A percentile compares a stretch with the other conserved stretches of the same genome.
phyloP scores from a whole-genome alignment of 2,888 invertebrate genomes.

The Andrena praecox region DNA sequence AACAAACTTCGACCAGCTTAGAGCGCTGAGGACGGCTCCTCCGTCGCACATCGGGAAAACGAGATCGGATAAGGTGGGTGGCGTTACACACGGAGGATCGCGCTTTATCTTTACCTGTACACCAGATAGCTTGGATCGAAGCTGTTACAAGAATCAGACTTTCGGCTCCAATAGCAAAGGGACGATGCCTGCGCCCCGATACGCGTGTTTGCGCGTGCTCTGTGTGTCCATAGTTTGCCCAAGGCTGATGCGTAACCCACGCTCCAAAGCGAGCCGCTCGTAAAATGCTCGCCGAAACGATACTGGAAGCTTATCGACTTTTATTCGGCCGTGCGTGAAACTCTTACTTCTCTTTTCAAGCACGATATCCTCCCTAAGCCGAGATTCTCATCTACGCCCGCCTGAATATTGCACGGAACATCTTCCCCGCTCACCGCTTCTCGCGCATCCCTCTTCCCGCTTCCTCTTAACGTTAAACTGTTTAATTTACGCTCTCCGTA shows the following conservation, averaged over 20 bases:
- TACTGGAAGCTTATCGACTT: conserved; percentile 35
- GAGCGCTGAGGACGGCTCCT: conserved; percentile 93
- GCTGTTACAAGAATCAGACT: background rate
- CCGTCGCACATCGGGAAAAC: conserved; percentile 94
- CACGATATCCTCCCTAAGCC: conserved; percentile 27
- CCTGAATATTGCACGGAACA: conserved; percentile 23
- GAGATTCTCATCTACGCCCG: conserved; percentile 34
- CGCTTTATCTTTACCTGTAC: background rate
- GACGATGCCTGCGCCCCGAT: conserved; percentile 13
- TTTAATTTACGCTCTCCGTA: conserved; percentile 21
- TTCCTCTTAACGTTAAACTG: conserved; percentile 1
- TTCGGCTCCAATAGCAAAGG: conserved; percentile 1
- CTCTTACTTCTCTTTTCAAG: conserved; percentile 32
- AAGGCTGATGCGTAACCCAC: conserved; percentile 15
- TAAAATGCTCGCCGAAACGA: conserved; percentile 24
- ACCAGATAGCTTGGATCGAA: conserved; percentile 7
- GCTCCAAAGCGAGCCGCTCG: conserved; percentile 20
- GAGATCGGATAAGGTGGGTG: conserved; percentile 94
- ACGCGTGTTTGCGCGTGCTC: background rate
- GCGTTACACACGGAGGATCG: conserved; percentile 18
- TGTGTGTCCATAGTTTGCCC: conserved; percentile 6
- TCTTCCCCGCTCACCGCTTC: conserved; percentile 7
- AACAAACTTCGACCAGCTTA: conserved; percentile 91
- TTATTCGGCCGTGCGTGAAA: conserved; percentile 36
- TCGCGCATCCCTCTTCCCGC: background rate